These are phyloP conservation scores for Coregonus suidteri DNA, from an alignment of 2,797 vertebrate species.

Conservation along the genomic window DNA sequence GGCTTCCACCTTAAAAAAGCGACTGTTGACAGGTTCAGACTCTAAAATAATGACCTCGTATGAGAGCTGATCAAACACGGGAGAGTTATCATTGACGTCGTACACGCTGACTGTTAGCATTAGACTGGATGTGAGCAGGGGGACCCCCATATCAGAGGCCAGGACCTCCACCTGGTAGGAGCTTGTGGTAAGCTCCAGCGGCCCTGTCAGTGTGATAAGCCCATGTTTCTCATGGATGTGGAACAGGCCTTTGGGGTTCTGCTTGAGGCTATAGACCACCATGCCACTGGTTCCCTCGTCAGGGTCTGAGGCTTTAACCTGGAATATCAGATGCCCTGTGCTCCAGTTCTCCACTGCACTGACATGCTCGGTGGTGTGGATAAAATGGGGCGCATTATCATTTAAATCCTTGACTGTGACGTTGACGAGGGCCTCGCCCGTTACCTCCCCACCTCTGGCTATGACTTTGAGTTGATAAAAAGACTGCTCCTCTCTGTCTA, in stretches of 20 bases:
- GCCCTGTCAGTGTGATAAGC: conserved; percentile 84
- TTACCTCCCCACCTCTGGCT: conserved; percentile 88
- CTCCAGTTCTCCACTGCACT: conserved; percentile 96
- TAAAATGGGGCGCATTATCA: conserved; percentile 91
- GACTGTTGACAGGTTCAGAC: conserved; percentile 93
- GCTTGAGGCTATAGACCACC: conserved; percentile 89
- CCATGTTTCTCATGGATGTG: conserved; percentile 86
- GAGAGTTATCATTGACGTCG: conserved; percentile 94
- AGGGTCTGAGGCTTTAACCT: conserved; percentile 89
- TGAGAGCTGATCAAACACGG: conserved; percentile 93
- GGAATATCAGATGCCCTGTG: conserved; percentile 91
- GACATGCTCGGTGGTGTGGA: conserved; percentile 87
- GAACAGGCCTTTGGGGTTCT: conserved; percentile 90
- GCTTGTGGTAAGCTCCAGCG: conserved; percentile 86
- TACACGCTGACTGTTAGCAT: conserved; percentile 91
- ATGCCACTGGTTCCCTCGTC: conserved; percentile 90
- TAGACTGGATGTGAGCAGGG: conserved; percentile 84
- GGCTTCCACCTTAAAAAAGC: conserved; percentile 93
- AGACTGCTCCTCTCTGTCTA: conserved; percentile 92
- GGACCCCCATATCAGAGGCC: conserved; percentile 90
- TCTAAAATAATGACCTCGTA: conserved; percentile 93
- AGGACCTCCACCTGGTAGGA: conserved; percentile 92
- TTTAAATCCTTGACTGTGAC: conserved; percentile 96
- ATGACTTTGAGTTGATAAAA: conserved; percentile 94
- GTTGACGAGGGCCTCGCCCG: conserved; percentile 89